Conservation (phyloP, 2,113 vertebrate species). For the Boulengerochromis microlepis region DNA sequence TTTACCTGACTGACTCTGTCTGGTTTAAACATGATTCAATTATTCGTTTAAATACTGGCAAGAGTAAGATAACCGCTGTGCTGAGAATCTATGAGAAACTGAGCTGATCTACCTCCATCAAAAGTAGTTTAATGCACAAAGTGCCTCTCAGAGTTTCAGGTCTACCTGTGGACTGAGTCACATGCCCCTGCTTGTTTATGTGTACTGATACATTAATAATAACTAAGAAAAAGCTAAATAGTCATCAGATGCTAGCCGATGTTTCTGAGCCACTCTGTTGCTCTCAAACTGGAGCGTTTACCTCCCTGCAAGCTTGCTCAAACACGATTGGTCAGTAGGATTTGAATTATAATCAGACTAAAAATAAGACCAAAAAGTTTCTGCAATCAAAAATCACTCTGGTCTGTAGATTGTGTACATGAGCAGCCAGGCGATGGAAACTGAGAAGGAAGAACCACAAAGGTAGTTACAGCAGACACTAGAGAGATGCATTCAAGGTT, state of each 20-base stretch:
- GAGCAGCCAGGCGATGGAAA: background rate
- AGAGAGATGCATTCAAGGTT: background rate
- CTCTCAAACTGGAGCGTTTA: background rate
- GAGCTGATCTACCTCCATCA: background rate
- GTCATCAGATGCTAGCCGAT: background rate
- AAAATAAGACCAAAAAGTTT: background rate
- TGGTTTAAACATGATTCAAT: background rate
- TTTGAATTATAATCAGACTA: background rate
- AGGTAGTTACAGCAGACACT: background rate
- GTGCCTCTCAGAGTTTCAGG: background rate
- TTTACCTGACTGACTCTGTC: background rate
- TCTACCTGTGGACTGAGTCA: background rate
- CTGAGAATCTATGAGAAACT: background rate
- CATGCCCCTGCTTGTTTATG: too few relatives aligned
- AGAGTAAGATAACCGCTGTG: background rate
- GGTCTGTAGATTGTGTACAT: background rate
- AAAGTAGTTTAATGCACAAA: background rate
- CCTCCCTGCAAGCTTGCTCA: background rate
- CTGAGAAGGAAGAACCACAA: background rate
- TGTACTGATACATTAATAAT: background rate
- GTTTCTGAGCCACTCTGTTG: background rate
- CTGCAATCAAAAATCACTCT: background rate
- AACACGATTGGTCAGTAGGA: background rate
- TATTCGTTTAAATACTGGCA: background rate
- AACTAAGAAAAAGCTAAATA: background rate